Conservation (phyloP, 2,888 invertebrate species). For the Uropetala carovei region DNA sequence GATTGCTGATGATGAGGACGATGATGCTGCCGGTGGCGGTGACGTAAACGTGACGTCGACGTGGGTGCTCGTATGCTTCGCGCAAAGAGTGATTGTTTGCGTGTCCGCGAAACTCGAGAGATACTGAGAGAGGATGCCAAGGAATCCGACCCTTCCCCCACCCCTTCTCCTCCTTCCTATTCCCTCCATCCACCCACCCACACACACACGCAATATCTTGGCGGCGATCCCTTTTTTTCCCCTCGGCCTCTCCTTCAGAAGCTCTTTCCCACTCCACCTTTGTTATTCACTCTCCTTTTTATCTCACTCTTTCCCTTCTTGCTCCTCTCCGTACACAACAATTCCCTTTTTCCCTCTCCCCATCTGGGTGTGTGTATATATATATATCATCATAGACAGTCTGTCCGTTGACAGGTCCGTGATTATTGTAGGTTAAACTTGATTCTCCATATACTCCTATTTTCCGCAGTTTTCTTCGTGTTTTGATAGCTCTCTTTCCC, state of each 20-base stretch:
- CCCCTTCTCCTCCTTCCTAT: neutral
- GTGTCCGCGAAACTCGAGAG: neutral
- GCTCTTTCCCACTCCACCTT: no score
- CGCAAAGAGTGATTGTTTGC: constrained; percentile 3
- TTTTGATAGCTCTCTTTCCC: no score
- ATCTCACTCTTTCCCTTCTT: no score
- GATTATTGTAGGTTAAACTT: no score
- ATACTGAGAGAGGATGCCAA: neutral
- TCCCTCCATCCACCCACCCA: neutral
- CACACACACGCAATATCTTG: neutral
- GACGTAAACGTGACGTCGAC: neutral
- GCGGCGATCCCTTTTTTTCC: neutral
- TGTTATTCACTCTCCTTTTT: no score
- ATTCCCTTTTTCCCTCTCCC: no score
- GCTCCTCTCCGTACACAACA: no score
- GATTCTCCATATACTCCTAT: no score
- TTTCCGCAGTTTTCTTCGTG: no score
- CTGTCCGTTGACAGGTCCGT: no score
- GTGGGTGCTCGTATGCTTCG: neutral
- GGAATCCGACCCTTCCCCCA: neutral
- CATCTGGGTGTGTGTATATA: no score
- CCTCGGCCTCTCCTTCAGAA: neutral
- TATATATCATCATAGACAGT: no score
- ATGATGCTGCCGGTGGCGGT: neutral
- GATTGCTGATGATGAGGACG: neutral